phyloP scores from a whole-genome alignment of 1,140 invertebrate species.

The Drosophila teissieri region DNA sequence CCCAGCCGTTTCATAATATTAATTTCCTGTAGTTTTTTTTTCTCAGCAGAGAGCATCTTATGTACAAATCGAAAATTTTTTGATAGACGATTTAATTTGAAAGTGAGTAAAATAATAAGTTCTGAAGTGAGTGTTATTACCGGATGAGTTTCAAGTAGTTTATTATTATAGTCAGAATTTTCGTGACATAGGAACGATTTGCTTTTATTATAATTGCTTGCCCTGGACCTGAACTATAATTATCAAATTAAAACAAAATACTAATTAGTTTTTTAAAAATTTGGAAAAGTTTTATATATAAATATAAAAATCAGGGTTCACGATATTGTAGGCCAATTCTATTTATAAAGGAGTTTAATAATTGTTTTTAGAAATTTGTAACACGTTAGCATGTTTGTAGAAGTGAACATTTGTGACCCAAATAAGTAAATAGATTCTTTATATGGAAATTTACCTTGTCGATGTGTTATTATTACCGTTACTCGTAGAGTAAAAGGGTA shows the following conservation, averaged over 20 bases:
- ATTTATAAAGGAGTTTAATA: too few species aligned
- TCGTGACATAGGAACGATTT: background rate
- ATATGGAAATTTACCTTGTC: too few species aligned
- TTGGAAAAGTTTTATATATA: too few species aligned
- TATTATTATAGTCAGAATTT: constrained; percentile 50
- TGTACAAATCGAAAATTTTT: constrained; percentile 70
- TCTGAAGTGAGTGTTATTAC: constrained; percentile 51
- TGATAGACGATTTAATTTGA: constrained; percentile 57
- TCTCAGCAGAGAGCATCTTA: constrained; percentile 65
- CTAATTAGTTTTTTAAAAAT: too few species aligned
- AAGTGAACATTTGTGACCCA: too few species aligned
- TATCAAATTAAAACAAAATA: background rate
- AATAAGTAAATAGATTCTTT: too few species aligned
- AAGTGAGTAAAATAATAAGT: constrained; percentile 51
- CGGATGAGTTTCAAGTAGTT: constrained; percentile 54
- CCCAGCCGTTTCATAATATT: constrained; percentile 64
- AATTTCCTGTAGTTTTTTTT: constrained; percentile 70
- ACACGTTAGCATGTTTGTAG: too few species aligned
- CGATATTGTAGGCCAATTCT: too few species aligned
- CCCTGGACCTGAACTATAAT: constrained; percentile 29
- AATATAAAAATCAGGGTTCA: too few species aligned
- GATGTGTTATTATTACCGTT: too few species aligned
- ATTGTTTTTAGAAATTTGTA: too few species aligned
- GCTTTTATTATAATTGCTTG: background rate
- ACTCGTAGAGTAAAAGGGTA: too few species aligned